phyloP scores from a whole-genome alignment of 2,113 vertebrate genomes.

The Dermatemys mawii region DNA sequence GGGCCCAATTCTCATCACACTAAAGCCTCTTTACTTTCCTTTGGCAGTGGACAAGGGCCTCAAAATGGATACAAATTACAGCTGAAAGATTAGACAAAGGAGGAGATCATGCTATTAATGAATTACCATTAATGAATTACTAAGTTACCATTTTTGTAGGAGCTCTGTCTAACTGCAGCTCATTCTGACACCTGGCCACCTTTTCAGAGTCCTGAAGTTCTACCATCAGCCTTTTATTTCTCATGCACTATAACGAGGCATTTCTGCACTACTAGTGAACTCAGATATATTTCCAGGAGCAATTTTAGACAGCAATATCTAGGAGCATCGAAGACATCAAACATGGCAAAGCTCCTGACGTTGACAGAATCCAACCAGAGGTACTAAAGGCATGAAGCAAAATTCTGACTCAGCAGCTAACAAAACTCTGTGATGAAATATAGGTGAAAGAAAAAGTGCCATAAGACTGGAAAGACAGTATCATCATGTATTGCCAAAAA shows the following conservation, averaged over 20 bases:
- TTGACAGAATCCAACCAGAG: not conserved
- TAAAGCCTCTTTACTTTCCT: not conserved
- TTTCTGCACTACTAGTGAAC: slow-evolving; percentile 49
- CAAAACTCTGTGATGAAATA: not conserved
- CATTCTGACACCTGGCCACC: not conserved
- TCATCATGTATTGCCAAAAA: not conserved
- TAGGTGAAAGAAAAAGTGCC: not conserved
- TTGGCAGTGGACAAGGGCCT: not conserved
- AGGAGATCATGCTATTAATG: not conserved
- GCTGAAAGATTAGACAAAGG: not conserved
- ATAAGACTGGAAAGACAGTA: not conserved
- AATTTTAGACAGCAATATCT: slow-evolving; percentile 7
- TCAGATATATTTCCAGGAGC: slow-evolving; percentile 33
- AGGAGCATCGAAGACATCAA: not conserved
- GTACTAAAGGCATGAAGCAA: not conserved
- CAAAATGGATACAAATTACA: not conserved
- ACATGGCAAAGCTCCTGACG: not conserved
- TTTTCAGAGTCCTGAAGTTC: not conserved
- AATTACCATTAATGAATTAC: too few species aligned
- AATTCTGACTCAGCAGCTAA: not conserved
- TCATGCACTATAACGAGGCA: not conserved
- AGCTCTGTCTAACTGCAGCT: slow-evolving; percentile 17
- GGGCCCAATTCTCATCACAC: not conserved
- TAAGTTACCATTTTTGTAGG: not conserved
- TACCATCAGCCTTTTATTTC: slow-evolving; percentile 9